Evolutionary conservation across 2,113 vertebrate genomes (phyloP).

Genomic region (Microtus oregoni): DNA sequence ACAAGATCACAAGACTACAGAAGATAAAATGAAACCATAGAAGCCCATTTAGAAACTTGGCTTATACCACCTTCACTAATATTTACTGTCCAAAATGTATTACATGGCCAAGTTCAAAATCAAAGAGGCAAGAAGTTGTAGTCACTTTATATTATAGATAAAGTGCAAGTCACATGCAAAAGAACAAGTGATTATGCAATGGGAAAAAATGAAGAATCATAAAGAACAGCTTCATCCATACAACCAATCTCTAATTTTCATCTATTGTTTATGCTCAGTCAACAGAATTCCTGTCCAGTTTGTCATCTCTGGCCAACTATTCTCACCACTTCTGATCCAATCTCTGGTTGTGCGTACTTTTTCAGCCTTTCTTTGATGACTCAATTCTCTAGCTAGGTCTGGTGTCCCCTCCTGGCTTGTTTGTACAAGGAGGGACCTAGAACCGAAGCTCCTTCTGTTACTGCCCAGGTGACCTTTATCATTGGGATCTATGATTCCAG

Average conservation of each 20-base stretch:
- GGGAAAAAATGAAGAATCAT: neutral
- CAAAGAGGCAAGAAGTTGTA: neutral
- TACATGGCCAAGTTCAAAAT: neutral
- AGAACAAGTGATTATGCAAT: neutral
- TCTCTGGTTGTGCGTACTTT: neutral
- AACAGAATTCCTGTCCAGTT: neutral
- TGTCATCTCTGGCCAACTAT: neutral
- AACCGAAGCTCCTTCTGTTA: neutral
- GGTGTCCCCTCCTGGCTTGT: neutral
- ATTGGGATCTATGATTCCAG: neutral
- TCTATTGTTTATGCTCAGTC: neutral
- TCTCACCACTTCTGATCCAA: neutral
- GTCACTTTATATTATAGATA: neutral
- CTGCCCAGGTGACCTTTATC: rapidly evolving
- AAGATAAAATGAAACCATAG: neutral
- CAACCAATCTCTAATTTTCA: neutral
- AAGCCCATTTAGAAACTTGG: neutral
- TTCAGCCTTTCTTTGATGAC: neutral
- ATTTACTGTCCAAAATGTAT: neutral
- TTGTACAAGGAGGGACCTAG: neutral
- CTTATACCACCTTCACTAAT: neutral
- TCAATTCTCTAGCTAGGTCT: neutral
- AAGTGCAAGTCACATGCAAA: neutral
- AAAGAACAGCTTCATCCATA: neutral
- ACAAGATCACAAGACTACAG: neutral